phyloP scores from a whole-genome alignment of 2,797 vertebrate genomes.

The Gallinago stenura region DNA sequence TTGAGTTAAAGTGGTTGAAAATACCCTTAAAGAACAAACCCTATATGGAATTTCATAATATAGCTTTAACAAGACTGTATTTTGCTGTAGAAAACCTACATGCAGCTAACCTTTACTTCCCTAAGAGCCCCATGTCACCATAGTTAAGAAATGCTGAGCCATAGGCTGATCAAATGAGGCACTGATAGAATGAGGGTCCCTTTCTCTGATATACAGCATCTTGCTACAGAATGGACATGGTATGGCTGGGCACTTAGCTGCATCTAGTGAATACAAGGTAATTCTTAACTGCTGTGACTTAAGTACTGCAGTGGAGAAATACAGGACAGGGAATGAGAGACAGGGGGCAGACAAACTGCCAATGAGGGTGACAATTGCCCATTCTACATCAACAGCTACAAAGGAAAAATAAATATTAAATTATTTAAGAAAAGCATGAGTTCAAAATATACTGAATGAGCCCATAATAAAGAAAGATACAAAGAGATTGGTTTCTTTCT shows the following conservation, averaged over 20 bases:
- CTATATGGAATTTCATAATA: neutral
- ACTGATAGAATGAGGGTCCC: neutral
- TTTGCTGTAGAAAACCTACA: neutral
- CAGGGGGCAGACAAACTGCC: neutral
- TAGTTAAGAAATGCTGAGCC: neutral
- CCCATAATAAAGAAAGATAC: neutral
- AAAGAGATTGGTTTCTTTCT: neutral
- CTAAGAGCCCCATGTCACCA: neutral
- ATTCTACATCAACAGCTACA: neutral
- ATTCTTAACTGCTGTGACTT: neutral
- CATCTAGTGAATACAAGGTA: neutral
- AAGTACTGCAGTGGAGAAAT: neutral
- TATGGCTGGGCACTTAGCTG: neutral
- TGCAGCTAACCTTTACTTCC: neutral
- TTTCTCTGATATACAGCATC: neutral
- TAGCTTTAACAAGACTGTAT: neutral
- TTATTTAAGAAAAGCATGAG: neutral
- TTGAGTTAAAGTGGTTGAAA: neutral
- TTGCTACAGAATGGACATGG: neutral
- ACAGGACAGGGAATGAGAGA: neutral
- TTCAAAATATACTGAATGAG: neutral
- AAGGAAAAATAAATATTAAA: neutral
- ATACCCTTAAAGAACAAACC: neutral
- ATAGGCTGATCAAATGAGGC: neutral
- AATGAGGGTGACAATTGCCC: rapidly evolving